Conservation (phyloP, 2,888 invertebrate genomes). For the Amblyjoppa proteus region DNA sequence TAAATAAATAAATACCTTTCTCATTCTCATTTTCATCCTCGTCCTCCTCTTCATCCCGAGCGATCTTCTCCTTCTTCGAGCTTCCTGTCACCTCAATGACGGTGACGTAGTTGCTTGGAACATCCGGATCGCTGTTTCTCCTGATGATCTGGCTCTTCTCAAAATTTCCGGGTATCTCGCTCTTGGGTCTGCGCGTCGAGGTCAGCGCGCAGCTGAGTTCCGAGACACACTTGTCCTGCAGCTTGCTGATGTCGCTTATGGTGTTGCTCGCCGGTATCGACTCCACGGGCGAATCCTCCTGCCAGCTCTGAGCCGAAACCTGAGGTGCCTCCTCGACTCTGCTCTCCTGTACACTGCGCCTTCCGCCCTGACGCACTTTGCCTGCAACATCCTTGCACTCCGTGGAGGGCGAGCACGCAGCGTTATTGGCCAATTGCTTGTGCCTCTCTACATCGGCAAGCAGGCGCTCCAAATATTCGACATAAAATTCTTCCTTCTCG, state of each 20-base stretch:
- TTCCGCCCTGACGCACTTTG: conserved; percentile 31
- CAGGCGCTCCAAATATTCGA: conserved; percentile 94
- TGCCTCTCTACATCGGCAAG: conserved; percentile 94
- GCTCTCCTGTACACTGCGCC: conserved; percentile 34
- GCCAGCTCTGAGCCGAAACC: conserved; percentile 72
- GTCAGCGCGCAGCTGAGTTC: conserved; percentile 82
- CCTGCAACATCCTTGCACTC: conserved; percentile 83
- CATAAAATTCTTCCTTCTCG: conserved; percentile 96
- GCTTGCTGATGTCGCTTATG: conserved; percentile 82
- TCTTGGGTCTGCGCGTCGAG: conserved; percentile 82
- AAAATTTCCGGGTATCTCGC: conserved; percentile 83
- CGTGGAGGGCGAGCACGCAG: conserved; percentile 83
- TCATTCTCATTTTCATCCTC: conserved; percentile 71
- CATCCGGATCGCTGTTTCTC: conserved; percentile 85
- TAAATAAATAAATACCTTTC: conserved; percentile 29
- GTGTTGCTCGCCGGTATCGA: conserved; percentile 73
- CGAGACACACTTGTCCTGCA: conserved; percentile 85
- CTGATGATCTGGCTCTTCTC: conserved; percentile 79
- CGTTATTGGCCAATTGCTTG: conserved; percentile 85
- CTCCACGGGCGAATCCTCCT: conserved; percentile 29
- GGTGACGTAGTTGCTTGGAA: conserved; percentile 91
- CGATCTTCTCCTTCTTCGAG: conserved; percentile 82
- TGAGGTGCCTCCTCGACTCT: conserved; percentile 67
- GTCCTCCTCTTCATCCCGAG: conserved; percentile 86
- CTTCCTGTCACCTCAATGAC: conserved; percentile 95